Conservation (phyloP, 2,888 invertebrate genomes). For the Hirtodrosophila trivittata region DNA sequence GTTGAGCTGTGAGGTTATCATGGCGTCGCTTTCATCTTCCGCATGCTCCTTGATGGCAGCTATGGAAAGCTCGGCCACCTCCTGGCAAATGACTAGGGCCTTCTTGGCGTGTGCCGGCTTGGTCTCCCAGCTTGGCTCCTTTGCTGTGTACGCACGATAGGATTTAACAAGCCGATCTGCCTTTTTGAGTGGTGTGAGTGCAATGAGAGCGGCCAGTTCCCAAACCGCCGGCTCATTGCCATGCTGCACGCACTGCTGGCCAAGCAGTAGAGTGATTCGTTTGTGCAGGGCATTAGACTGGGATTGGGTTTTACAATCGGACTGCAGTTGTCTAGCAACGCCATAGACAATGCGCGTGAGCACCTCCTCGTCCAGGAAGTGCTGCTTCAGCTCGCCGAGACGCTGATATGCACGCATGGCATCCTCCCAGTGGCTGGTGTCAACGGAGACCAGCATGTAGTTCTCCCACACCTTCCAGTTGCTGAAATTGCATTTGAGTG, state of each 20-base stretch:
- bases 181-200: conserved; percentile 85
- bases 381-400: conserved; percentile 92
- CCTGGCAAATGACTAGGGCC: conserved; percentile 86
- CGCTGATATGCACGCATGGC: conserved; percentile 93
- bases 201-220: conserved; percentile 91
- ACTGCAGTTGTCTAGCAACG: conserved; percentile 87
- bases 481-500: conserved; percentile 95
- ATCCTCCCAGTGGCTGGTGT: conserved; percentile 93
- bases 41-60: conserved; percentile 85
- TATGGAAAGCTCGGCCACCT: conserved; percentile 86
- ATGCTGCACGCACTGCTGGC: conserved; percentile 83
- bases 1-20: conserved; percentile 86
- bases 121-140: conserved; percentile 85
- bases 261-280: conserved; percentile 79
- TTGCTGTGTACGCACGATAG: conserved; percentile 89
- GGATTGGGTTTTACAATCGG: conserved; percentile 87
- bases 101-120: conserved; percentile 86
- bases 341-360: conserved; percentile 89
- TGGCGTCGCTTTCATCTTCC: conserved; percentile 84
- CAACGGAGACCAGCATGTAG: conserved; percentile 93
- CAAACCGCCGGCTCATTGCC: conserved; percentile 90
- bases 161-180: conserved; percentile 91
- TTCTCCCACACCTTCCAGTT: conserved; percentile 98
- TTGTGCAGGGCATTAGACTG: conserved; percentile 80
- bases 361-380: conserved; percentile 91